Percentiles rank a stretch among this genome's conserved stretches.
phyloP scores from a whole-genome alignment of 2,113 vertebrate genomes.

The Podocnemis expansa region DNA sequence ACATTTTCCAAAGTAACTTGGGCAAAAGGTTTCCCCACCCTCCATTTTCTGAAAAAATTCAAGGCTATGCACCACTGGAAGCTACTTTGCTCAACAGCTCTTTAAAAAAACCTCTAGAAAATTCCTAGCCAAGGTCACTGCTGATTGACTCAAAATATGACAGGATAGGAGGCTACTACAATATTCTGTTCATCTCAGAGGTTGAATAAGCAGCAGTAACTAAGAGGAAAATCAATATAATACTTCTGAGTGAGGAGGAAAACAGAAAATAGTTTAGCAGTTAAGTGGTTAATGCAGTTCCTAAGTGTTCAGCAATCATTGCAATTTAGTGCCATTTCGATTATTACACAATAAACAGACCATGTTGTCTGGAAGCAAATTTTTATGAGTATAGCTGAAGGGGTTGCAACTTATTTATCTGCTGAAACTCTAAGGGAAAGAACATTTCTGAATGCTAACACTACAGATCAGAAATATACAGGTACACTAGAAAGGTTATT shows the following conservation, averaged over 20 bases:
- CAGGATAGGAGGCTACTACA: constrained; percentile 19
- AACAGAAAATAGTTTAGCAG: constrained; percentile 74
- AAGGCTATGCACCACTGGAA: not conserved
- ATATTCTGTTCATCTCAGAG: constrained; percentile 44
- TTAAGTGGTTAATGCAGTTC: constrained; percentile 85
- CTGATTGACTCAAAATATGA: constrained; percentile 57
- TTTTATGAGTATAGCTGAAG: constrained; percentile 90
- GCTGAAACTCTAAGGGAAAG: constrained; percentile 79
- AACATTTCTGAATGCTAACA: constrained; percentile 77
- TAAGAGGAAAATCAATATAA: constrained; percentile 53
- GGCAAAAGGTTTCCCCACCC: not conserved
- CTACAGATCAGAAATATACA: constrained; percentile 76
- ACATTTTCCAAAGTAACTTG: not conserved
- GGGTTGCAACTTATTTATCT: constrained; percentile 85
- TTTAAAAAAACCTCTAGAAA: constrained; percentile 46
- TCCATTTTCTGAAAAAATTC: not conserved
- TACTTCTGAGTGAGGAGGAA: constrained; percentile 50
- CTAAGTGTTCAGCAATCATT: constrained; percentile 84
- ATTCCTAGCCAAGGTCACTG: constrained; percentile 61
- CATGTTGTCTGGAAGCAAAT: constrained; percentile 88
- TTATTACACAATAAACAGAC: constrained; percentile 91
- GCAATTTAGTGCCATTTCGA: constrained; percentile 89
- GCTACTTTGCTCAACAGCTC: constrained; percentile 28
- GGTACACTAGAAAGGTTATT: constrained; percentile 81
- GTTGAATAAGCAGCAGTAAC: constrained; percentile 45